Evolutionary conservation across 2,113 vertebrate species (phyloP).

Genomic region (Phocoena phocoena): DNA sequence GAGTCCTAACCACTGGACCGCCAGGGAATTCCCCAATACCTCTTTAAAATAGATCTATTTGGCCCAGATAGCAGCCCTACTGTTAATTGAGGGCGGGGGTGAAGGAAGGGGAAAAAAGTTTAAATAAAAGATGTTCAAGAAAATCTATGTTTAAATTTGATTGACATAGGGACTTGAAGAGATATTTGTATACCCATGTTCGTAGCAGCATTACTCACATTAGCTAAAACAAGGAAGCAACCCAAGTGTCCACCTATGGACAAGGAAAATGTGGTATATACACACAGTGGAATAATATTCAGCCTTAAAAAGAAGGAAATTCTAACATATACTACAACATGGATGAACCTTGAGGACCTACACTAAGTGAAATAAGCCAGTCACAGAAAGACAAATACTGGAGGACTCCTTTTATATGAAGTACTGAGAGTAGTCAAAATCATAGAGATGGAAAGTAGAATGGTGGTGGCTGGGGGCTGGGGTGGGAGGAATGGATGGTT

Average conservation of each 20-base stretch:
- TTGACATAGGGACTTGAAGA: neutral
- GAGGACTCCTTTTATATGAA: neutral
- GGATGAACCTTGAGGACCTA: neutral
- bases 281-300: neutral
- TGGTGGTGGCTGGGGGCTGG: neutral
- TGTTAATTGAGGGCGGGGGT: neutral
- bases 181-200: neutral
- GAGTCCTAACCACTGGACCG: too few species aligned
- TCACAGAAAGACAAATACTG: neutral
- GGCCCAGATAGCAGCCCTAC: neutral
- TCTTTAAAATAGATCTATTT: neutral
- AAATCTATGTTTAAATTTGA: neutral
- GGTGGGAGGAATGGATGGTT: neutral
- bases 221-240: neutral
- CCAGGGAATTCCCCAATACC: neutral
- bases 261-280: neutral
- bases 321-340: neutral
- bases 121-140: neutral
- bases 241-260: neutral
- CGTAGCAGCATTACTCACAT: neutral
- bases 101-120: neutral
- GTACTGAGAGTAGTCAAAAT: neutral
- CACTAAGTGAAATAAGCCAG: neutral
- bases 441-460: neutral
- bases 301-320: neutral